phyloP scores from a whole-genome alignment of 2,797 vertebrate genomes.

The Rhabdophis nuchalis region DNA sequence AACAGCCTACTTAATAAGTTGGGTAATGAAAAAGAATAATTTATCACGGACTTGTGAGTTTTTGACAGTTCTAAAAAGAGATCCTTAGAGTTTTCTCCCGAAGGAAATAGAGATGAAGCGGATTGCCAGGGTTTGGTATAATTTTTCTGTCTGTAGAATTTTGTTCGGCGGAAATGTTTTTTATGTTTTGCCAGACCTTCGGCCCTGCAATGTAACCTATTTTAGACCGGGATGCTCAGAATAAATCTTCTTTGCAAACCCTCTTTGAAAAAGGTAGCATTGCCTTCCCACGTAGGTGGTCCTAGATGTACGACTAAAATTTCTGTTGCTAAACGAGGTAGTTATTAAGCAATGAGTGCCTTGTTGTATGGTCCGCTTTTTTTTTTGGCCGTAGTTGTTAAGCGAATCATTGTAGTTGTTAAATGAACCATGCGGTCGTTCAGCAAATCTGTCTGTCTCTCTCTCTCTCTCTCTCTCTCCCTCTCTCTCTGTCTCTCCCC shows the following conservation, averaged over 20 bases:
- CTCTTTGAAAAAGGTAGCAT: slow-evolving; percentile 52
- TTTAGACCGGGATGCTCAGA: slow-evolving; percentile 73
- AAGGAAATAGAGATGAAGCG: slow-evolving; percentile 62
- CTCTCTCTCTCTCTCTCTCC: too few species aligned
- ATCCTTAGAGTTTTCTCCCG: slow-evolving; percentile 72
- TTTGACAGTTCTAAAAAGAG: slow-evolving; percentile 77
- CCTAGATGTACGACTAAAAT: not conserved
- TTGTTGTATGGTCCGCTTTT: too few species aligned
- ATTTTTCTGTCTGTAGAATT: slow-evolving; percentile 76
- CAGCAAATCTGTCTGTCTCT: too few species aligned
- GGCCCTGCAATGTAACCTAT: slow-evolving; percentile 67
- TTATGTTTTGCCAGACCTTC: slow-evolving; percentile 38
- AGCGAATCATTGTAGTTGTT: too few species aligned
- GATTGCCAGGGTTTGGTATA: slow-evolving; percentile 67
- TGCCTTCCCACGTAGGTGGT: slow-evolving; percentile 55
- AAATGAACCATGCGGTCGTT: too few species aligned
- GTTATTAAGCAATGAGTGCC: too few species aligned
- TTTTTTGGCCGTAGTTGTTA: too few species aligned
- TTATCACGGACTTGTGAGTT: slow-evolving; percentile 76
- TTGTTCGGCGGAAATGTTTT: slow-evolving; percentile 65
- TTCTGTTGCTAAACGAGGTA: not conserved
- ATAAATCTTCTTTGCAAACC: slow-evolving; percentile 65
- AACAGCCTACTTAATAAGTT: slow-evolving; percentile 74
- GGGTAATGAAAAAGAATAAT: slow-evolving; percentile 82
- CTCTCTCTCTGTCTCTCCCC: too few species aligned